These are phyloP conservation scores for Orycteropus afer DNA, from an alignment of 2,113 vertebrate species.

Conservation along the genomic window DNA sequence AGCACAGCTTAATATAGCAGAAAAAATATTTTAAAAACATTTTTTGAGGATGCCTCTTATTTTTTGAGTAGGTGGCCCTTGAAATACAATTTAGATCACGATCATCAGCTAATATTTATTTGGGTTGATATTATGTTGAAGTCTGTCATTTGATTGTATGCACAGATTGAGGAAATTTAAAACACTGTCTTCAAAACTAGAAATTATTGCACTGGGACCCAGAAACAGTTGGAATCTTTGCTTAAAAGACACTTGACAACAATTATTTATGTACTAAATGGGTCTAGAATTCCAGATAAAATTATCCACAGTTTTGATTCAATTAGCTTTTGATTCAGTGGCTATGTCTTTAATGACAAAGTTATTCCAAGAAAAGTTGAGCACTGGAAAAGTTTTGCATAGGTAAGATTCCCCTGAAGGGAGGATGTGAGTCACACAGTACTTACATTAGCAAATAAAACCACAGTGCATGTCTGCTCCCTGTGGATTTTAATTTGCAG, in stretches of 20 bases:
- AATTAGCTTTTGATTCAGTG: conserved; percentile 74
- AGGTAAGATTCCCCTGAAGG: conserved; percentile 54
- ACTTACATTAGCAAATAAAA: conserved; percentile 66
- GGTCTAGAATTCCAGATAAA: conserved; percentile 56
- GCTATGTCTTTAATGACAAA: conserved; percentile 64
- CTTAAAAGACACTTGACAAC: conserved; percentile 17
- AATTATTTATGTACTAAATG: conserved; percentile 51
- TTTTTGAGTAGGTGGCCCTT: neutral
- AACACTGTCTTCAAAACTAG: conserved; percentile 52
- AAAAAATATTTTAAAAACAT: neutral
- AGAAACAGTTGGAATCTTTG: conserved; percentile 36
- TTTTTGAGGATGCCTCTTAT: neutral
- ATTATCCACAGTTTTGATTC: conserved; percentile 62
- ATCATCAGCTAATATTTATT: conserved; percentile 11
- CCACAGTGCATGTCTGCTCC: conserved; percentile 49
- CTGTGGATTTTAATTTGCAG: conserved; percentile 72
- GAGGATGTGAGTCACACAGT: conserved; percentile 64
- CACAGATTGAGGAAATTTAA: conserved; percentile 44
- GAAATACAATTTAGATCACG: neutral
- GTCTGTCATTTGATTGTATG: neutral
- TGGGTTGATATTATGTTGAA: neutral
- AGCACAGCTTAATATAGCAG: neutral
- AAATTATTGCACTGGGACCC: neutral
- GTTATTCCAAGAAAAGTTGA: conserved; percentile 63
- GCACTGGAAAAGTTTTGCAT: conserved; percentile 63